Conservation (phyloP, 2,888 invertebrate species). For the Cepaea hortensis region DNA sequence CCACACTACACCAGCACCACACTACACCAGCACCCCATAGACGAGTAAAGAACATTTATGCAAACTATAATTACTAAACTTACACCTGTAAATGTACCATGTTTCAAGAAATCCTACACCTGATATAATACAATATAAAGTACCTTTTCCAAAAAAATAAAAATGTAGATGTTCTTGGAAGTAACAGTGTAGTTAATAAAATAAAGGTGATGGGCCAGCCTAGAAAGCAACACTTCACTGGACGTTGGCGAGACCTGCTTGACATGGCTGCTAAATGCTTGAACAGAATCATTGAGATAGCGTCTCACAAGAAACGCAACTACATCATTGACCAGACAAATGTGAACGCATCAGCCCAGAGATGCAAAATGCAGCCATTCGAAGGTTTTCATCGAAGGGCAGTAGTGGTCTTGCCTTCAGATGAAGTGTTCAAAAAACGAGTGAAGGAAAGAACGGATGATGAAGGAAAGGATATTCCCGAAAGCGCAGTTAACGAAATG, state of each 20-base stretch:
- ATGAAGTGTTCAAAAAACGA: constrained; percentile 91
- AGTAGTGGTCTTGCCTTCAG: constrained; percentile 93
- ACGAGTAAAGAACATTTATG: too few relatives aligned
- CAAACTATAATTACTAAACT: too few relatives aligned
- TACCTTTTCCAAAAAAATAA: constrained; percentile 82
- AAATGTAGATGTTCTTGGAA: constrained; percentile 89
- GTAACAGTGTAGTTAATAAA: constrained; percentile 88
- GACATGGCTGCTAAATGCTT: constrained; percentile 92
- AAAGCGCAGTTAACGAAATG: constrained; percentile 95
- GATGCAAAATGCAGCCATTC: constrained; percentile 98
- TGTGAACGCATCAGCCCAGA: constrained; percentile 96
- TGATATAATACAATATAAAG: too few relatives aligned
- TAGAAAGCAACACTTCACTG: constrained; percentile 85
- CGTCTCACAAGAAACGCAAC: constrained; percentile 87
- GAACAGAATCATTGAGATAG: constrained; percentile 86
- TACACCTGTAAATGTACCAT: too few relatives aligned
- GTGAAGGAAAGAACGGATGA: constrained; percentile 87
- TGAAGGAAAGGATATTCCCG: constrained; percentile 94
- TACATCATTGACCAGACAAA: constrained; percentile 98
- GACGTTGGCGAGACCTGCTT: constrained; percentile 91
- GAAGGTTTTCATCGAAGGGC: constrained; percentile 94
- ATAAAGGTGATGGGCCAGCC: constrained; percentile 95
- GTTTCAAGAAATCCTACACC: too few relatives aligned
- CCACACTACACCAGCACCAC: too few relatives aligned
- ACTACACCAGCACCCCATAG: too few relatives aligned